Evolutionary conservation across 1,140 invertebrate species (phyloP).

Genomic region (Zaprionus lachaisei): DNA sequence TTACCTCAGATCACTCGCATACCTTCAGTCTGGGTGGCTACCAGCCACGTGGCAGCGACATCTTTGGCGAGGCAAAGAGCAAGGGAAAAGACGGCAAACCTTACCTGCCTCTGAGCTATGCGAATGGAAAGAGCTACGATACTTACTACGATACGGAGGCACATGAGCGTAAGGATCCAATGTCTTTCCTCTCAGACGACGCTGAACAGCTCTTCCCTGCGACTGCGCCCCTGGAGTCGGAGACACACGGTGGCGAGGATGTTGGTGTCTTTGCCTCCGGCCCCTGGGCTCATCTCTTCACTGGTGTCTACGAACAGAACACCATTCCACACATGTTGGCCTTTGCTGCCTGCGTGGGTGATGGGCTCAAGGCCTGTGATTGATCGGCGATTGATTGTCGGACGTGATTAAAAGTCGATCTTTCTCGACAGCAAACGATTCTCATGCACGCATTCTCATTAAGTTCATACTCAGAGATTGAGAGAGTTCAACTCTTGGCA

Average conservation of each 20-base stretch:
- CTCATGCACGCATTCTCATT: conserved; percentile 60
- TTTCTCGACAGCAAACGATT: conserved; percentile 34
- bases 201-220: conserved; percentile 85
- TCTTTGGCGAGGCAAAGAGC: conserved; percentile 85
- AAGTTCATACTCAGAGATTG: conserved; percentile 57
- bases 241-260: conserved; percentile 90
- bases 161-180: conserved; percentile 69
- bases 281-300: conserved; percentile 90
- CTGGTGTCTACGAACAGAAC: conserved; percentile 91
- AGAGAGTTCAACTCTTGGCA: background rate
- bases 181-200: conserved; percentile 16
- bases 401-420: conserved; percentile 40
- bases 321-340: conserved; percentile 91
- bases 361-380: conserved; percentile 75
- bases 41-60: conserved; percentile 85
- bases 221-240: conserved; percentile 85
- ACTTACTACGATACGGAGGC: conserved; percentile 66
- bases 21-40: conserved; percentile 88
- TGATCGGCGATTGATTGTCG: conserved; percentile 44
- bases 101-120: conserved; percentile 90
- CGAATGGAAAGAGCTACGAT: conserved; percentile 88
- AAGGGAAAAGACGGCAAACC: conserved; percentile 85
- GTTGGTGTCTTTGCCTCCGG: conserved; percentile 87
- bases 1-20: conserved; percentile 90
- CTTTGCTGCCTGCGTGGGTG: conserved; percentile 87